These are phyloP conservation scores for Pinctada fucata DNA, from an alignment of 2,888 invertebrate species.

Conservation along the genomic window DNA sequence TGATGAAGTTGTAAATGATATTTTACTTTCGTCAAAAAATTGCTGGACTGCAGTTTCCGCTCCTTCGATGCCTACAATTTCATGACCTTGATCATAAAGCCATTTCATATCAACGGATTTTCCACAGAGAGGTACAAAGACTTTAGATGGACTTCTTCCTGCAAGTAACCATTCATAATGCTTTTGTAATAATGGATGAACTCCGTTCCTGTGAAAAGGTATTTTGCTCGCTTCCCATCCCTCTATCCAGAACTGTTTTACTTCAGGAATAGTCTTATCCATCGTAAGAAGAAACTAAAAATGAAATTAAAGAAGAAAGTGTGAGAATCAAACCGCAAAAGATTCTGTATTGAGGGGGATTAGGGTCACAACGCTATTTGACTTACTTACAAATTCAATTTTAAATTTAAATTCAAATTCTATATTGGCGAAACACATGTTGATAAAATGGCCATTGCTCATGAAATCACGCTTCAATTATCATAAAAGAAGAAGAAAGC, in stretches of 20 bases:
- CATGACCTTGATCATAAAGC: constrained; percentile 40
- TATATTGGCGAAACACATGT: too few species aligned
- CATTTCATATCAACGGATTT: constrained; percentile 46
- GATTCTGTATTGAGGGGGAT: too few species aligned
- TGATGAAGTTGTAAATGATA: constrained; percentile 28
- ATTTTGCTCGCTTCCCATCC: background rate
- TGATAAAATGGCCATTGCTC: too few species aligned
- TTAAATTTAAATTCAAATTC: too few species aligned
- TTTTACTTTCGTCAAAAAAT: constrained; percentile 44
- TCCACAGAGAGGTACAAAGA: constrained; percentile 48
- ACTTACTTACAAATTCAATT: too few species aligned
- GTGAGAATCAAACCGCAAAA: too few species aligned
- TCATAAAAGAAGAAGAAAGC: too few species aligned
- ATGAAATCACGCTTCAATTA: too few species aligned
- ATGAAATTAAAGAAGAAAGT: too few species aligned
- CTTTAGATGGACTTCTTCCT: constrained; percentile 6
- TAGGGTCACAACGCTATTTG: too few species aligned
- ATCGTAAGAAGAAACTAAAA: too few species aligned
- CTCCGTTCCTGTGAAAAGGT: background rate
- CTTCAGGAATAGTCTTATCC: background rate
- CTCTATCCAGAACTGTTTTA: background rate
- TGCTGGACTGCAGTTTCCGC: constrained; percentile 35
- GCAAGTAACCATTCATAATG: background rate
- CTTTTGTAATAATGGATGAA: background rate
- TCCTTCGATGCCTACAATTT: constrained; percentile 43